Conservation (phyloP, 2,113 vertebrate genomes). For the Ageneiosus marmoratus region DNA sequence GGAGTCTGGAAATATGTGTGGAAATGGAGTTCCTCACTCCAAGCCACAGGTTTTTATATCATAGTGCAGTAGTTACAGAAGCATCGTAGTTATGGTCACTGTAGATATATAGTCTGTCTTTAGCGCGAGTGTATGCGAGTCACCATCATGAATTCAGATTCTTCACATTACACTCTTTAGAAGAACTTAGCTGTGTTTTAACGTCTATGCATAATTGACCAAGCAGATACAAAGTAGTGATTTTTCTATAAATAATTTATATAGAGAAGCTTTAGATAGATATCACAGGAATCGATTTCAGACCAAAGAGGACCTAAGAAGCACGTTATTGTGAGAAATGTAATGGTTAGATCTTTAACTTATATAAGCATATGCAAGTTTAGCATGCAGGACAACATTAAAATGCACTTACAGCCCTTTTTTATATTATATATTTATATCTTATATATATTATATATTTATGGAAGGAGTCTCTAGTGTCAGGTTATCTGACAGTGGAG, state of each 20-base stretch:
- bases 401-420: slow-evolving; percentile 19
- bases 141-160: neutral
- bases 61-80: neutral
- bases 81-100: neutral
- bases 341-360: neutral
- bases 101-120: slow-evolving; percentile 7
- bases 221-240: slow-evolving; percentile 29
- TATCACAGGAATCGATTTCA: slow-evolving; percentile 34
- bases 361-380: slow-evolving; percentile 22
- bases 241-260: slow-evolving; percentile 40
- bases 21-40: neutral
- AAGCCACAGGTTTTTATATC: neutral
- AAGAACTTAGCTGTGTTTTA: neutral
- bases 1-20: neutral
- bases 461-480: too few relatives aligned
- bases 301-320: slow-evolving; percentile 70
- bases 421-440: neutral
- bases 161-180: neutral
- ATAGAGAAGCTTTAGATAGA: slow-evolving; percentile 42
- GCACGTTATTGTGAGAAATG: slow-evolving; percentile 28
- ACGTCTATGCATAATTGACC: slow-evolving; percentile 10
- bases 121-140: neutral
- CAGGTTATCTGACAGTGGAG: neutral
- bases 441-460: too few relatives aligned
- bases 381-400: neutral